A percentile compares a stretch with the other conserved stretches of the same genome.
These are phyloP conservation scores for Micropterix aruncella DNA, from an alignment of 2,888 invertebrate species.

Conservation along the genomic window DNA sequence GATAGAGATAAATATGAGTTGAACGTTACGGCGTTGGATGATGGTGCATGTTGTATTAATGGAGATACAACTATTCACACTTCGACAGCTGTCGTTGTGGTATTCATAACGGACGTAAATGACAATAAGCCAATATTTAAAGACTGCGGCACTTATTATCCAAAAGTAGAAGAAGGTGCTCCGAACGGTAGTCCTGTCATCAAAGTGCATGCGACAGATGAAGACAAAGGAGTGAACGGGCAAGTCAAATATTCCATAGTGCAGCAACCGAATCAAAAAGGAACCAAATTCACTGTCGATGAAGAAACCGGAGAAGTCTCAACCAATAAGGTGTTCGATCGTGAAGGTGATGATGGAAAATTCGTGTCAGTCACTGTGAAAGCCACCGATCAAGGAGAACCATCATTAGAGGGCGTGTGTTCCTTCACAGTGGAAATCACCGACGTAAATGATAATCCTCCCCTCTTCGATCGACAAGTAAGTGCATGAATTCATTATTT, in stretches of 20 bases:
- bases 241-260: slow-evolving; percentile 96
- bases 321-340: slow-evolving; percentile 92
- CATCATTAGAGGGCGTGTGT: slow-evolving; percentile 93
- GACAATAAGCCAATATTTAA: slow-evolving; percentile 94
- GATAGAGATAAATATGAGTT: slow-evolving; percentile 91
- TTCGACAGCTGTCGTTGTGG: slow-evolving; percentile 88
- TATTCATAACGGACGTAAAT: slow-evolving; percentile 94
- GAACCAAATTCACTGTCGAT: slow-evolving; percentile 90
- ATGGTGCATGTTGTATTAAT: slow-evolving; percentile 91
- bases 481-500: slow-evolving; percentile 14
- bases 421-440: slow-evolving; percentile 97
- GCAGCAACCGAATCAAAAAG: slow-evolving; percentile 88
- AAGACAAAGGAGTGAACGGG: slow-evolving; percentile 91
- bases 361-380: slow-evolving; percentile 94
- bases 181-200: slow-evolving; percentile 89
- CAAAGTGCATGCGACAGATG: slow-evolving; percentile 87
- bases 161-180: slow-evolving; percentile 89
- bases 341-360: slow-evolving; percentile 93
- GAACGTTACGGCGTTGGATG: slow-evolving; percentile 95
- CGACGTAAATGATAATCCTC: slow-evolving; percentile 95
- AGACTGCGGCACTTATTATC: slow-evolving; percentile 84
- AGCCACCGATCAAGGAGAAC: slow-evolving; percentile 97
- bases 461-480: slow-evolving; percentile 89
- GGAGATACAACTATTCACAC: slow-evolving; percentile 81
- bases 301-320: slow-evolving; percentile 91